Evolutionary conservation across 1,140 invertebrate species (phyloP).

Genomic region (Atta colombica): DNA sequence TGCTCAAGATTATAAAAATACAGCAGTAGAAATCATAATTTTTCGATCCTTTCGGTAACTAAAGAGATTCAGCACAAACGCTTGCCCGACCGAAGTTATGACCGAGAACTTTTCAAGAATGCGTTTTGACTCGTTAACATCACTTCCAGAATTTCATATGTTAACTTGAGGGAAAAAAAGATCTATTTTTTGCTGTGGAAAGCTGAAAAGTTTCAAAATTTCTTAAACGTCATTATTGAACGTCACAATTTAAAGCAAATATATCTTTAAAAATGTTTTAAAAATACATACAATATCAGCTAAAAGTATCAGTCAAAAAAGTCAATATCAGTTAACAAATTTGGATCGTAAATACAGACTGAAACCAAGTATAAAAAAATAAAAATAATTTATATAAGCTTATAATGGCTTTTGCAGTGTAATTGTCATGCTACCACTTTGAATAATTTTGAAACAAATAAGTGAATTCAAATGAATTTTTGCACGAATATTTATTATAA

Average conservation of each 20-base stretch:
- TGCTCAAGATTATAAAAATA: slow-evolving; percentile 20
- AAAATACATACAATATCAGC: too few relatives aligned
- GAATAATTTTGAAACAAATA: too few relatives aligned
- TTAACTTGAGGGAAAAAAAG: background rate
- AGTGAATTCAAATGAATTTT: too few relatives aligned
- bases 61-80: background rate
- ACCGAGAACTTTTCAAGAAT: background rate
- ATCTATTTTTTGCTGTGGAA: background rate
- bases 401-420: too few relatives aligned
- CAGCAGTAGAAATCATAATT: background rate
- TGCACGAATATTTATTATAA: too few relatives aligned
- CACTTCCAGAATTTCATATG: background rate
- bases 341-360: too few relatives aligned
- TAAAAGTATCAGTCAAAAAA: too few relatives aligned
- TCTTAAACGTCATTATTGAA: background rate
- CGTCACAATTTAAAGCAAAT: background rate
- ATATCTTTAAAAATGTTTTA: background rate
- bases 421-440: too few relatives aligned
- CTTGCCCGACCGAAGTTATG: background rate
- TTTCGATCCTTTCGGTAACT: background rate
- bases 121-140: background rate
- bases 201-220: background rate
- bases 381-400: too few relatives aligned
- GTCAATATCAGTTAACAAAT: too few relatives aligned
- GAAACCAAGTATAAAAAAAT: too few relatives aligned